Evolutionary conservation across 2,113 vertebrate species (phyloP).

Genomic region (Channa maculata): DNA sequence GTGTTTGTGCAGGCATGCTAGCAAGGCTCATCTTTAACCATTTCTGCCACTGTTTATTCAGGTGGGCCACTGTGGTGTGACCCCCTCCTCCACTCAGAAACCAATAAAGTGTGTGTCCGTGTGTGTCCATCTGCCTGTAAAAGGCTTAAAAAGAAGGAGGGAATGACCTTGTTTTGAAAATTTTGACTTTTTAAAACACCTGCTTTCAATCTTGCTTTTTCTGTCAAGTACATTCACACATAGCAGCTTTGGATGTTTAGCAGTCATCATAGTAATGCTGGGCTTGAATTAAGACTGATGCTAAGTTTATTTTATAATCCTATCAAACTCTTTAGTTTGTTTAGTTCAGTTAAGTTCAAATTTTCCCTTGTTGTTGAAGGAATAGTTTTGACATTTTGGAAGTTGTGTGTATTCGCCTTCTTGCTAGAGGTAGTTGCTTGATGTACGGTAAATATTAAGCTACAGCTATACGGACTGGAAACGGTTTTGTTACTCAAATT

Average conservation of each 20-base stretch:
- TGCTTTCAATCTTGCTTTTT: conserved; percentile 36
- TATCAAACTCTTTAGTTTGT: not conserved
- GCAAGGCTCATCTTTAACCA: conserved; percentile 75
- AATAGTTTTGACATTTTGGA: no score
- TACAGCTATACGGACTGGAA: no score
- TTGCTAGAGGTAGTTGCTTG: no score
- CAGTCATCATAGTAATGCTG: no score
- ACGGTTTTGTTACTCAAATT: no score
- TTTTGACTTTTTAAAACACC: conserved; percentile 66
- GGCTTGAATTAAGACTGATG: no score
- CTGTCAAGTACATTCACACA: not conserved
- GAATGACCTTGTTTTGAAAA: conserved; percentile 71
- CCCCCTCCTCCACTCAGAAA: conserved; percentile 52
- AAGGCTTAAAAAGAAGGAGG: conserved; percentile 51
- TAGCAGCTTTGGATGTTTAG: no score
- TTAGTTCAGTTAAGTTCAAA: not conserved
- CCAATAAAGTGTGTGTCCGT: conserved; percentile 45
- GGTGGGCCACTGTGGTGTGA: conserved; percentile 78
- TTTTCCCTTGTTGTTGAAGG: not conserved
- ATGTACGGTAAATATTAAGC: no score
- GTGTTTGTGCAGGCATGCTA: conserved; percentile 52
- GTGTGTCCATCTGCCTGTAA: conserved; percentile 50
- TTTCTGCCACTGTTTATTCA: conserved; percentile 85
- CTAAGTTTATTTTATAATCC: no score
- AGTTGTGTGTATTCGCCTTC: no score